Percentiles rank a stretch among this genome's conserved stretches.
phyloP scores from a whole-genome alignment of 2,797 vertebrate genomes.

The Chiroxiphia lanceolata region DNA sequence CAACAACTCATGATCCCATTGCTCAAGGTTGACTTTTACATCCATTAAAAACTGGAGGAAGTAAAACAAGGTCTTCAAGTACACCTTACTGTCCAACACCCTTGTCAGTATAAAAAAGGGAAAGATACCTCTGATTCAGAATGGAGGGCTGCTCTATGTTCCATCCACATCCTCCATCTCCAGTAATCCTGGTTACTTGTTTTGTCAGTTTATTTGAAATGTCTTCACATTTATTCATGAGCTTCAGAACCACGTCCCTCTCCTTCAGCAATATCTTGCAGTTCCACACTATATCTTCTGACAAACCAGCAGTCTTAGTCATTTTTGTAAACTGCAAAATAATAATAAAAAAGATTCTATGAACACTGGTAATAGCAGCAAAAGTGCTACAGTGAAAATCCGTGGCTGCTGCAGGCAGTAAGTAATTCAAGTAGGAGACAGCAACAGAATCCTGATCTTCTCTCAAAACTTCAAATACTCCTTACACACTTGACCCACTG shows the following conservation, averaged over 20 bases:
- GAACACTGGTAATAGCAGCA: neutral
- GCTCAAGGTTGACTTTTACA: neutral
- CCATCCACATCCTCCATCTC: constrained; percentile 74
- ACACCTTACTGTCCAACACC: neutral
- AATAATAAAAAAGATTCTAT: neutral
- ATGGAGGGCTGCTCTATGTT: constrained; percentile 82
- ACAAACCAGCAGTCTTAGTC: constrained; percentile 84
- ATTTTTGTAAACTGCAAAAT: constrained; percentile 78
- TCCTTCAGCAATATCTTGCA: constrained; percentile 90
- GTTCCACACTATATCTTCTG: constrained; percentile 84
- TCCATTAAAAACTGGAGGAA: neutral
- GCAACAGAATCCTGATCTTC: accelerated
- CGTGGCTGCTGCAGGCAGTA: neutral
- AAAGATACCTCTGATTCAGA: constrained; percentile 85
- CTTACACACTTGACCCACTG: neutral
- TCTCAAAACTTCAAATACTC: neutral
- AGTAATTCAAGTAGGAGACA: neutral
- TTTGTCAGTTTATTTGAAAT: constrained; percentile 90
- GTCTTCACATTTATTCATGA: constrained; percentile 93
- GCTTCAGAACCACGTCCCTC: constrained; percentile 85
- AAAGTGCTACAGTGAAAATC: neutral
- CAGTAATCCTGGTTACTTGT: constrained; percentile 86
- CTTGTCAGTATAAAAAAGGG: neutral
- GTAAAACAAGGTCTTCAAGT: neutral
- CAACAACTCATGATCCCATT: neutral